Evolutionary conservation across 2,888 invertebrate genomes (phyloP).

Genomic region (Adineta ricciae): DNA sequence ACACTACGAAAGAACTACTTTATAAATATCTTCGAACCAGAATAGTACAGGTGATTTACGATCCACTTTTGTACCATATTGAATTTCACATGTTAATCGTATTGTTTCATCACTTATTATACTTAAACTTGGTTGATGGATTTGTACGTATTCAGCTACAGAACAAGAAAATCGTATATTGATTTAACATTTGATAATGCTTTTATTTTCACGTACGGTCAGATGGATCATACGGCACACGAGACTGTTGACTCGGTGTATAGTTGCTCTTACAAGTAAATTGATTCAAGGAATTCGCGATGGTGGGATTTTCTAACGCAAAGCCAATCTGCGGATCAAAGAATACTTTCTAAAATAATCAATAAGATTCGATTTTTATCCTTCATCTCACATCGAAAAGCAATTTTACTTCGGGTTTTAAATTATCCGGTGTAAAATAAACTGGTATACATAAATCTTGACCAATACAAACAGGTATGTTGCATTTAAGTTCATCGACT

Average conservation of each 20-base stretch:
- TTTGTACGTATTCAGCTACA: neutral
- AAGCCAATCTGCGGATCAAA: conserved; percentile 17
- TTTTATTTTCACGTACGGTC: neutral
- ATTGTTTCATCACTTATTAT: neutral
- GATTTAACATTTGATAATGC: too few species aligned
- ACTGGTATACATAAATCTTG: neutral
- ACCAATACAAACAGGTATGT: neutral
- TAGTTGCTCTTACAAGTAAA: neutral
- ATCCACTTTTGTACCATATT: conserved; percentile 12
- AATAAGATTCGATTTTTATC: neutral
- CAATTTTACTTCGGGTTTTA: neutral
- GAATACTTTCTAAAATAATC: neutral
- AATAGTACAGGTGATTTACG: neutral
- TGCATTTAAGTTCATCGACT: neutral
- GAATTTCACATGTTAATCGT: neutral
- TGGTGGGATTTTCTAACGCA: neutral
- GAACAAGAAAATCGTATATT: neutral
- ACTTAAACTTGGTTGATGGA: conserved; percentile 4
- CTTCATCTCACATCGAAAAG: neutral
- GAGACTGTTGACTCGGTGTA: neutral
- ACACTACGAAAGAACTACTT: neutral
- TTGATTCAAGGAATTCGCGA: neutral
- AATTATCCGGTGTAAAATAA: neutral
- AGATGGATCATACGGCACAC: neutral
- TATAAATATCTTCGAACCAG: conserved; percentile 9